These are phyloP conservation scores for Petrocephalus schoutedeni DNA, from an alignment of 2,797 vertebrate genomes.

Conservation along the genomic window DNA sequence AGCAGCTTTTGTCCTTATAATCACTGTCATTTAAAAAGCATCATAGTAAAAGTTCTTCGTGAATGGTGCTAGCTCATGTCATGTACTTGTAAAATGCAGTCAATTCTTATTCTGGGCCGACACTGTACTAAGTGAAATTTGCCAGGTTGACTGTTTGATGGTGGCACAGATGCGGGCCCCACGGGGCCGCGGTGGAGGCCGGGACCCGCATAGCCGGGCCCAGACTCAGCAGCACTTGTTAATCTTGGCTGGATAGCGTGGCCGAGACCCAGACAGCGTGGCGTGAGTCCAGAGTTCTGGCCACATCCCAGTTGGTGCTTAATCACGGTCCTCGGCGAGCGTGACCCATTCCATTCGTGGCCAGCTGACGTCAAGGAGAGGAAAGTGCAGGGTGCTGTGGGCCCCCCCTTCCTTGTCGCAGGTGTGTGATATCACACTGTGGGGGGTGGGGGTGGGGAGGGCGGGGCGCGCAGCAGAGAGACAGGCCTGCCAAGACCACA, in stretches of 20 bases:
- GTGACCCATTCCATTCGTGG: conserved; percentile 71
- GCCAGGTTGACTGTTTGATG: neutral
- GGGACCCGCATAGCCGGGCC: conserved; percentile 19
- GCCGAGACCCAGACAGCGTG: conserved; percentile 58
- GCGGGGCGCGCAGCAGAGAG: neutral
- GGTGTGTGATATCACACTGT: conserved; percentile 57
- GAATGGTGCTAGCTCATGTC: neutral
- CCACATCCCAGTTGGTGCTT: conserved; percentile 82
- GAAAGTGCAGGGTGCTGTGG: conserved; percentile 55
- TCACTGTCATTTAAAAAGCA: neutral
- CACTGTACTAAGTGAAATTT: neutral
- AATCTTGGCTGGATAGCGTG: conserved; percentile 46
- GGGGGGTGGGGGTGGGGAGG: conserved; percentile 20
- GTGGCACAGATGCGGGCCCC: neutral
- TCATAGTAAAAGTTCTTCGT: neutral
- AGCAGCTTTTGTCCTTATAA: neutral
- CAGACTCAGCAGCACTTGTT: conserved; percentile 32
- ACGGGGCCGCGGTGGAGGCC: neutral
- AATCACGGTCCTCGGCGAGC: conserved; percentile 60
- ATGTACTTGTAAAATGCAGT: neutral
- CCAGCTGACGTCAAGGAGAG: conserved; percentile 86
- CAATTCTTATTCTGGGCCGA: neutral
- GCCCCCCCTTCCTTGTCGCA: conserved; percentile 41
- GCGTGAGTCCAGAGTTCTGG: conserved; percentile 85
- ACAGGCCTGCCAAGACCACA: conserved; percentile 54